Evolutionary conservation across 2,888 invertebrate species (phyloP), one percentile per base, ranked within the genome.

Genomic region (Habrosyne pyritoides): DNA sequence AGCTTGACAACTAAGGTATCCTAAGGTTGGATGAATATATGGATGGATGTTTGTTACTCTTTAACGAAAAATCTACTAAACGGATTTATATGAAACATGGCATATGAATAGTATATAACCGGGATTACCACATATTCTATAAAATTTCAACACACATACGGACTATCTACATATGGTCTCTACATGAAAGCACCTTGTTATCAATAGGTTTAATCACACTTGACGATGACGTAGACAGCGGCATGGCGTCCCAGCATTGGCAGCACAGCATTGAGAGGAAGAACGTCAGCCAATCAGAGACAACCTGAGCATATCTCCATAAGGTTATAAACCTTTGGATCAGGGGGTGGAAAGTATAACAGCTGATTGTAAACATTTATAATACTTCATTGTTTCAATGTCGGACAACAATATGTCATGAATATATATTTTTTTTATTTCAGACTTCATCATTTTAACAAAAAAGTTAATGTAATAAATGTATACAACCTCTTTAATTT

Each of bases 341-440:
- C 18, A 71, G 52, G 0, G 60, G 64, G 21, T 64, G 63, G n/a
- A 67, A 52, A 1, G 59, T 26, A 53, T 67, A 61, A 8, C 69
- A 67, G 28, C 73, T 73, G 57, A 76, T 52, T 7, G 62, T 61
- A 52, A 76, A 67, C 73, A 77, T 71, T n/a, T 21, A n/a, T n/a
- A 21, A 18, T 24, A 47, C 21, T 22, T 3, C 47, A 47, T 47
- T 47, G 22, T 47, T 47, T n/a, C n/a, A 2, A 21, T 47, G 42
- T 26, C 47, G 46, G 10, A 42, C 18, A 18, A 42, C 14, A 42
- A n/a, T 3, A n/a, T 36, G 36, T 36, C 36, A 14, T 14, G 36
- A 36, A n/a, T 18, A 18, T 18, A 8, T 42, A 18, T 42, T 18
- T 33, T n/a, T 33, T n/a, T n/a, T n/a, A n/a, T n/a, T n/a, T n/a